Conservation (phyloP, 2,113 vertebrate species). For the Gallinago jamesoni region DNA sequence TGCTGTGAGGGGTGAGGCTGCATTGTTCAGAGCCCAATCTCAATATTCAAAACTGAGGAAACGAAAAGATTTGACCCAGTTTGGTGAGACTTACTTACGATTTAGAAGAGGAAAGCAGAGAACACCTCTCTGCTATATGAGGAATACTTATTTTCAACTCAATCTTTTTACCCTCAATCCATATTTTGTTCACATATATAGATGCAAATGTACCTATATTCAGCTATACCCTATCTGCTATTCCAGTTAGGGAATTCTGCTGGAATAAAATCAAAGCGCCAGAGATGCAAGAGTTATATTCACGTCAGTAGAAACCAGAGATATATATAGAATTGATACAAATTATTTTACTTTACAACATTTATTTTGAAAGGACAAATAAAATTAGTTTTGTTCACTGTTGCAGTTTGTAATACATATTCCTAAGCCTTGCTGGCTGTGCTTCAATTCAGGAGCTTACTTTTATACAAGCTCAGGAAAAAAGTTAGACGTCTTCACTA, state of each 20-base stretch:
- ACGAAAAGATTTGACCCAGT: background rate
- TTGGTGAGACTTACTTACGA: background rate
- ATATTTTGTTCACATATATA: background rate
- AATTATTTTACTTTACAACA: background rate
- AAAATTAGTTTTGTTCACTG: background rate
- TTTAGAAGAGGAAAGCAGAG: background rate
- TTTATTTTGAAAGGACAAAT: background rate
- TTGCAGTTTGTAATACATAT: background rate
- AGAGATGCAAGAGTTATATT: background rate
- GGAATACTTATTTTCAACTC: background rate
- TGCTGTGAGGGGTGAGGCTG: background rate
- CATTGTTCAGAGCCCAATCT: slow-evolving; percentile 10
- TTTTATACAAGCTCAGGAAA: background rate
- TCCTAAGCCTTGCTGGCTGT: background rate
- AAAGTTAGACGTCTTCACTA: background rate
- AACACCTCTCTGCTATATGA: background rate
- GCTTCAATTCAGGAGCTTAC: background rate
- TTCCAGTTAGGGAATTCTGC: background rate
- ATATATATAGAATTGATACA: background rate
- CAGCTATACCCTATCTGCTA: background rate
- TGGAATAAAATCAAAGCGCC: background rate
- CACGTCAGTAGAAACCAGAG: background rate
- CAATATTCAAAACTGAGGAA: background rate
- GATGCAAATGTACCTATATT: background rate
- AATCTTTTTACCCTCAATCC: background rate